phyloP scores from a whole-genome alignment of 2,888 invertebrate species.

The Watsonalla cultraria region DNA sequence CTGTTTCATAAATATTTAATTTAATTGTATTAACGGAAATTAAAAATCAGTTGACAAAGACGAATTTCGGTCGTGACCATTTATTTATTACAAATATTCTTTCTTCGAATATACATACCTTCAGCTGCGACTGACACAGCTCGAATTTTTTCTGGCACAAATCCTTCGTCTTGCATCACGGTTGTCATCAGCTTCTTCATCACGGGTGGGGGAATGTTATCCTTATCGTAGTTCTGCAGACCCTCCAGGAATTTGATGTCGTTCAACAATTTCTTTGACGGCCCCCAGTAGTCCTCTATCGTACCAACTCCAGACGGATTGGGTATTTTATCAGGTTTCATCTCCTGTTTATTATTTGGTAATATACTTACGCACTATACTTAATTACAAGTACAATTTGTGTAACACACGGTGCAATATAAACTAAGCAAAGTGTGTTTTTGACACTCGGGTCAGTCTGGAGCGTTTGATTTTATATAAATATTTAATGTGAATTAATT shows the following conservation, averaged over 20 bases:
- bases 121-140: constrained; percentile 93
- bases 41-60: too few relatives aligned
- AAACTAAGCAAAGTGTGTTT: too few relatives aligned
- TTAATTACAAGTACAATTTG: not conserved
- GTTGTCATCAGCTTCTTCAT: constrained; percentile 91
- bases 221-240: constrained; percentile 93
- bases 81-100: too few relatives aligned
- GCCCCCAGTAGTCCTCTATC: constrained; percentile 95
- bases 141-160: constrained; percentile 94
- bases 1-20: constrained; percentile 38
- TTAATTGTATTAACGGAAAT: not conserved
- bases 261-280: constrained; percentile 91
- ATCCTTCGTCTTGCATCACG: constrained; percentile 90
- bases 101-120: constrained; percentile 61
- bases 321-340: constrained; percentile 92
- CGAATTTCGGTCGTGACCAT: too few relatives aligned
- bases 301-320: constrained; percentile 91
- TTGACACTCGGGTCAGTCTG: too few relatives aligned
- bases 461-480: too few relatives aligned
- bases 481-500: too few relatives aligned
- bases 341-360: constrained; percentile 71
- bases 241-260: constrained; percentile 95
- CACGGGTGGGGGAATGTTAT: constrained; percentile 90
- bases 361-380: not conserved
- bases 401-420: too few relatives aligned